Percentiles rank a stretch among this genome's conserved stretches.
These are phyloP conservation scores for Melanotaenia parkinsoni DNA, from an alignment of 2,797 vertebrate species.

Conservation along the genomic window DNA sequence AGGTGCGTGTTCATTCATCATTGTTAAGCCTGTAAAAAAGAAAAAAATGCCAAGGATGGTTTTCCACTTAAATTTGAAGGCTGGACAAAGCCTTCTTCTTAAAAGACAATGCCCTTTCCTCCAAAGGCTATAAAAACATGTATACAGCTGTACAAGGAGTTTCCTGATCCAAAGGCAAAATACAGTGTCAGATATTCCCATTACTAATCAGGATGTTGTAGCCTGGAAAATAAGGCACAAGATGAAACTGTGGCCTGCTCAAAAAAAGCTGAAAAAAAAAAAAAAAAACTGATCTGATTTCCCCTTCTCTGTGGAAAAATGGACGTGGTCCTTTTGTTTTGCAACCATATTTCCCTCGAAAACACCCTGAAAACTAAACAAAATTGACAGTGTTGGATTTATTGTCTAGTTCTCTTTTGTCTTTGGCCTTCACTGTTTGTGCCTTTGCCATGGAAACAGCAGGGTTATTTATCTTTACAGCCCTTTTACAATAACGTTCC, in stretches of 20 bases:
- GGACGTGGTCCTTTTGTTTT: conserved; percentile 79
- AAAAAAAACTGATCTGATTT: conserved; percentile 81
- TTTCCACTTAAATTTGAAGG: conserved; percentile 79
- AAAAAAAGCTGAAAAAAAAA: conserved; percentile 64
- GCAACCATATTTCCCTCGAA: conserved; percentile 85
- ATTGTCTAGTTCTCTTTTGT: conserved; percentile 84
- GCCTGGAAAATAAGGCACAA: conserved; percentile 79
- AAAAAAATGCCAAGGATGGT: conserved; percentile 70
- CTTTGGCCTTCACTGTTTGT: conserved; percentile 81
- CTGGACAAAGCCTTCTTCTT: conserved; percentile 76
- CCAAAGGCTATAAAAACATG: conserved; percentile 79
- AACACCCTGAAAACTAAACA: conserved; percentile 88
- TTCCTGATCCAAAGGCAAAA: conserved; percentile 83
- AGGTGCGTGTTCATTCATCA: conserved; percentile 55
- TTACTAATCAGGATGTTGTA: conserved; percentile 76
- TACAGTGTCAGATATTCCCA: conserved; percentile 81
- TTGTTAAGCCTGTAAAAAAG: conserved; percentile 68
- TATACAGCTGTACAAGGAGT: conserved; percentile 81
- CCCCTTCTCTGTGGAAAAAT: conserved; percentile 84
- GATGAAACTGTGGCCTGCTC: conserved; percentile 68
- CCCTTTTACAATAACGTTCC: conserved; percentile 85
- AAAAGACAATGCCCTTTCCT: conserved; percentile 83
- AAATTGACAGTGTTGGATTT: conserved; percentile 89
- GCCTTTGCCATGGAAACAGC: conserved; percentile 87
- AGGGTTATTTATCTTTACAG: conserved; percentile 86